Evolutionary conservation across 2,797 vertebrate genomes (phyloP).

Genomic region (Percopsis omiscomaycus): DNA sequence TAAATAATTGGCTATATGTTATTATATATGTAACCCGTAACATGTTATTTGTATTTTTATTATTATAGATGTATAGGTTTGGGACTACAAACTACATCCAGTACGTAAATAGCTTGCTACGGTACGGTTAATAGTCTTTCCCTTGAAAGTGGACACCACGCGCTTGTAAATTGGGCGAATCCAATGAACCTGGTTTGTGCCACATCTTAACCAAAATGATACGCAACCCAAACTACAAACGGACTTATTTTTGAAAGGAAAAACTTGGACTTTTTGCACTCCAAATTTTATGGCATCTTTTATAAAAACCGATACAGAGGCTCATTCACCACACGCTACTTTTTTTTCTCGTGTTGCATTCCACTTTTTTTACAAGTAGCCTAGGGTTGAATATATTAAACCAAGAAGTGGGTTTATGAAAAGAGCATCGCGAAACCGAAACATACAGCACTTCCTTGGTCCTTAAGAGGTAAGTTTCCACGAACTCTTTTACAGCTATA

Average conservation of each 20-base stretch:
- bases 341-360: not conserved
- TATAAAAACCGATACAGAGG: not conserved
- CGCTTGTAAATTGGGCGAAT: conserved; percentile 39
- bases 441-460: not conserved
- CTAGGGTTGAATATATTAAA: conserved; percentile 24
- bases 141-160: conserved; percentile 12
- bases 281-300: not conserved
- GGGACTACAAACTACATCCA: fast-evolving
- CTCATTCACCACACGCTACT: not conserved
- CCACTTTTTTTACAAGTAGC: not conserved
- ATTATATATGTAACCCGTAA: not conserved
- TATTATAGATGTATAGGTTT: too few species aligned
- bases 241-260: not conserved
- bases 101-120: fast-evolving
- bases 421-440: conserved; percentile 31
- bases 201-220: conserved; percentile 70
- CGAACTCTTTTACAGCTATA: not conserved
- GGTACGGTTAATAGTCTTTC: not conserved
- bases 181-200: conserved; percentile 73
- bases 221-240: conserved; percentile 25
- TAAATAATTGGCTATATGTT: not conserved
- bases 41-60: not conserved
- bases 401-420: conserved; percentile 16
- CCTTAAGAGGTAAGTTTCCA: not conserved
- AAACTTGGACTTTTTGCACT: not conserved